Conservation (phyloP, 2,113 vertebrate genomes). For the Arenaria interpres region DNA sequence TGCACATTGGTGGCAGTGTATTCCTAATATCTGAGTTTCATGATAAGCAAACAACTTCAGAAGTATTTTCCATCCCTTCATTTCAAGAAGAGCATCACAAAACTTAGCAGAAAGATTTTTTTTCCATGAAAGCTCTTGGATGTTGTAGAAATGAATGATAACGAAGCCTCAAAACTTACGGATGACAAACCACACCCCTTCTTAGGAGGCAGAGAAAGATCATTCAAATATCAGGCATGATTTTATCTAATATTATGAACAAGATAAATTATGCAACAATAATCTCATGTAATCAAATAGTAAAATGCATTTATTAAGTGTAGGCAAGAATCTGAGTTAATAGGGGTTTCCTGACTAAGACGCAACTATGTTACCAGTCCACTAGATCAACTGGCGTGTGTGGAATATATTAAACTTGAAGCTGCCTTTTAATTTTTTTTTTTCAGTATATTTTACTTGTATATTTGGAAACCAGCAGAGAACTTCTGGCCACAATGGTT, state of each 20-base stretch:
- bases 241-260: background rate
- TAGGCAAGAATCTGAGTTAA: background rate
- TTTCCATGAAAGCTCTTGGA: background rate
- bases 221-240: background rate
- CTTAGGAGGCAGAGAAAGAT: background rate
- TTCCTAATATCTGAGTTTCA: background rate
- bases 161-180: background rate
- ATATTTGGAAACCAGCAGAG: constrained; percentile 1
- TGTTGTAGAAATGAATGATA: background rate
- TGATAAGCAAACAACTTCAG: background rate
- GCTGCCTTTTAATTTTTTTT: background rate
- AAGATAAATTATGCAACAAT: background rate
- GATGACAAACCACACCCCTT: background rate
- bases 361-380: background rate
- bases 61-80: background rate
- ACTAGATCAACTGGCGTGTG: background rate
- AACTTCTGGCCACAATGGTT: background rate
- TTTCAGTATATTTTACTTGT: background rate
- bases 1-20: background rate
- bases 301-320: background rate
- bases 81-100: background rate
- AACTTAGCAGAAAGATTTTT: background rate
- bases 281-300: background rate
- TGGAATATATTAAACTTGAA: background rate
- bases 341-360: background rate